Evolutionary conservation across 2,113 vertebrate species (phyloP).

Genomic region (Vulpes ferrilata): DNA sequence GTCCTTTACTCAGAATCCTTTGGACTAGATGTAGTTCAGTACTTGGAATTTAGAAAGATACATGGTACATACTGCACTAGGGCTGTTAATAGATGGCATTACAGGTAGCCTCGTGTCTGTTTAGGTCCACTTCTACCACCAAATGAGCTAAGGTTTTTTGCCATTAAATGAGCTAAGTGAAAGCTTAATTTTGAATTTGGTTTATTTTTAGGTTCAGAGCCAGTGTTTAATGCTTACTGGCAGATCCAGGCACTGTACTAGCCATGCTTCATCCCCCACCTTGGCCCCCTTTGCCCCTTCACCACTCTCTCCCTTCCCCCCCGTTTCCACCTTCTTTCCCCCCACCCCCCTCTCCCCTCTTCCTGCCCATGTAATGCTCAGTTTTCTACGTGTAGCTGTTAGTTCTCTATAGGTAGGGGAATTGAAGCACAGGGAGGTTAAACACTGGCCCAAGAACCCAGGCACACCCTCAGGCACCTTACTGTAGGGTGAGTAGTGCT

Average conservation of each 20-base stretch:
- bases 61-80: too few species aligned
- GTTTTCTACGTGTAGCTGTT: background rate
- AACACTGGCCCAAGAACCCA: background rate
- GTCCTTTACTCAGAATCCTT: background rate
- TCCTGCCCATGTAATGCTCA: background rate
- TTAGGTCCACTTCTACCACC: background rate
- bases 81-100: background rate
- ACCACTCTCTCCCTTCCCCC: too few species aligned
- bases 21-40: background rate
- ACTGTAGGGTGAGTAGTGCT: background rate
- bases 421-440: background rate
- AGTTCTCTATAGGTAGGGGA: background rate
- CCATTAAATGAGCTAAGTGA: background rate
- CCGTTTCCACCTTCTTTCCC: too few species aligned
- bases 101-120: background rate
- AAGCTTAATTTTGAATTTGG: background rate
- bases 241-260: background rate
- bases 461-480: too few species aligned
- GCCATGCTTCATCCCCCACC: background rate
- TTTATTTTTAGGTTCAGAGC: background rate
- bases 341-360: too few species aligned
- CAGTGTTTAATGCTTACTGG: rapidly evolving
- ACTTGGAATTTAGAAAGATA: background rate
- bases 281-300: too few species aligned
- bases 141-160: background rate